phyloP scores from a whole-genome alignment of 2,888 invertebrate species.

The Piscicola geometra region DNA sequence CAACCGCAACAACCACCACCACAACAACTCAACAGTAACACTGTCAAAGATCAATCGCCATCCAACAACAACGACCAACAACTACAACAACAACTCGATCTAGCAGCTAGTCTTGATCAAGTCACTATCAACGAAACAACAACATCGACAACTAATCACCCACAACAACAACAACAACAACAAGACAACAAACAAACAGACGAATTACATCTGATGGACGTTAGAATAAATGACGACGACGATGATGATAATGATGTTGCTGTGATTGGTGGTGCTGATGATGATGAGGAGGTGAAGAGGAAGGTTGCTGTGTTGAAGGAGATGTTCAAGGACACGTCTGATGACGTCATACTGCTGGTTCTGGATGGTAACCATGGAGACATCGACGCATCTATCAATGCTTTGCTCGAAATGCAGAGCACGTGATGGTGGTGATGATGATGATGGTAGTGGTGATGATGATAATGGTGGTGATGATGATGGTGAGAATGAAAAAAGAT shows the following conservation, averaged over 20 bases:
- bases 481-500: background rate
- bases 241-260: background rate
- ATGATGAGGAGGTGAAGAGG: constrained; percentile 17
- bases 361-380: constrained; percentile 82
- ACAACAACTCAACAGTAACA: background rate
- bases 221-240: background rate
- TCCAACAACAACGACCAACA: background rate
- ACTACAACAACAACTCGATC: too few species aligned
- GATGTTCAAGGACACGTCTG: constrained; percentile 93
- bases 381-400: constrained; percentile 84
- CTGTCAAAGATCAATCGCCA: background rate
- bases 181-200: background rate
- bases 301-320: constrained; percentile 66
- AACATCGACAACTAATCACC: too few species aligned
- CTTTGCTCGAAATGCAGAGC: constrained; percentile 72
- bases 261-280: background rate
- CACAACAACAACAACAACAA: too few species aligned
- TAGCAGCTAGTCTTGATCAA: too few species aligned
- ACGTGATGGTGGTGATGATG: constrained; percentile 26
- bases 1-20: too few species aligned
- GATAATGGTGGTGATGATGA: constrained; percentile 11
- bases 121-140: too few species aligned
- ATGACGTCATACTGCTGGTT: constrained; percentile 83
- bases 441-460: constrained; percentile 2
- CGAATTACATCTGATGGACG: background rate